Evolutionary conservation across 2,888 invertebrate genomes (phyloP).

Genomic region (Diabrotica balteata): DNA sequence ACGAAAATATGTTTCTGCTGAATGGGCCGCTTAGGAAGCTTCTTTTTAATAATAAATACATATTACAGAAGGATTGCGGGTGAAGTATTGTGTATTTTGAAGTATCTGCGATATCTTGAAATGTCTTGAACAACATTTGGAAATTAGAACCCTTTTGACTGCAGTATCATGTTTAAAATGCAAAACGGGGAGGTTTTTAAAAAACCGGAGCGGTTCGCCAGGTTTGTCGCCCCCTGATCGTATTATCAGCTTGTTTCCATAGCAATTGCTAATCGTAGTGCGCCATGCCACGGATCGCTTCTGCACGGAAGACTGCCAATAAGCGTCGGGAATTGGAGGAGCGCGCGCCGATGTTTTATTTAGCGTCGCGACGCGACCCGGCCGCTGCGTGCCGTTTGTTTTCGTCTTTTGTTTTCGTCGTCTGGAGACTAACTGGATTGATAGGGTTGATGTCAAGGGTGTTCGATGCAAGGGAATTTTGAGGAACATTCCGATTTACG

Average conservation of each 20-base stretch:
- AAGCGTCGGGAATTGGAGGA: slow-evolving; percentile 51
- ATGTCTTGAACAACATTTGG: too few species aligned
- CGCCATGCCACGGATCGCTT: slow-evolving; percentile 57
- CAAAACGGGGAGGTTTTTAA: slow-evolving; percentile 56
- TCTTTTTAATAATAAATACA: too few species aligned
- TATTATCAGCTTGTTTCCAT: slow-evolving; percentile 67
- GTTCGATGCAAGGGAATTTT: background rate
- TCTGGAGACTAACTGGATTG: slow-evolving; percentile 20
- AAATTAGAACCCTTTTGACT: slow-evolving; percentile 12
- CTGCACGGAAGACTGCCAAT: slow-evolving; percentile 58
- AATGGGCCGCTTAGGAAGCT: too few species aligned
- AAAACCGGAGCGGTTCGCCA: slow-evolving; percentile 61
- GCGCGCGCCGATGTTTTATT: slow-evolving; percentile 29
- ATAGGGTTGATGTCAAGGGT: slow-evolving; percentile 14
- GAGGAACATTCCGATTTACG: too few species aligned
- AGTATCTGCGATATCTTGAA: too few species aligned
- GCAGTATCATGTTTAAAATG: slow-evolving; percentile 50
- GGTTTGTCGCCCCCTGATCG: slow-evolving; percentile 54
- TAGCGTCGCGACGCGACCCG: slow-evolving; percentile 7
- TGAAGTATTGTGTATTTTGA: too few species aligned
- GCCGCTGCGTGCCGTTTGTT: slow-evolving; percentile 20
- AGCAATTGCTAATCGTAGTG: slow-evolving; percentile 67
- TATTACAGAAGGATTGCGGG: too few species aligned
- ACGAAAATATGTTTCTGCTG: too few species aligned
- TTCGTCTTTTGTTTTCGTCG: slow-evolving; percentile 22